phyloP scores from a whole-genome alignment of 1,140 invertebrate genomes.

The Stegodyphus dumicola region DNA sequence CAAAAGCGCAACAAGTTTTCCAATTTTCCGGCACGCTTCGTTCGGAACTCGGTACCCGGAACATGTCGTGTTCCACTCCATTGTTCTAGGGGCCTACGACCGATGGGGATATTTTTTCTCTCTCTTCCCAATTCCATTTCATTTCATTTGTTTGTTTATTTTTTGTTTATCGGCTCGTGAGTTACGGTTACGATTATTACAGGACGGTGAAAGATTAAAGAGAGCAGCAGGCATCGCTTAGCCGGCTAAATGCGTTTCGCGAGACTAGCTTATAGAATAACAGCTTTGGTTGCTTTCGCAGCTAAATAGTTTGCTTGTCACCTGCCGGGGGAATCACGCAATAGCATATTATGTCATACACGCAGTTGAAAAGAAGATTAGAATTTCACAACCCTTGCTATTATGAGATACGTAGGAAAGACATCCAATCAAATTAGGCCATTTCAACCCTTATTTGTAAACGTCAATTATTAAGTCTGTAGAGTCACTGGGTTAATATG shows the following conservation, averaged over 20 bases:
- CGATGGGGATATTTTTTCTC: conserved; percentile 1
- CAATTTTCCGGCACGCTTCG: conserved; percentile 53
- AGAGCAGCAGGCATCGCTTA: neutral
- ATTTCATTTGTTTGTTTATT: conserved; percentile 24
- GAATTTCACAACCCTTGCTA: no score
- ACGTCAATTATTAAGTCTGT: no score
- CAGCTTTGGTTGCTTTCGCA: neutral
- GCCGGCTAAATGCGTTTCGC: neutral
- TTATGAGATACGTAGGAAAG: no score
- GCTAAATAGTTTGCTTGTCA: neutral
- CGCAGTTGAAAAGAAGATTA: no score
- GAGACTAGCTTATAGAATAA: neutral
- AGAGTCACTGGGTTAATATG: no score
- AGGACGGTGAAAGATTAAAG: conserved; percentile 29
- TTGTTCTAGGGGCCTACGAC: conserved; percentile 53
- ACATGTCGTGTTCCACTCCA: conserved; percentile 46
- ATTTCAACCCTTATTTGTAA: no score
- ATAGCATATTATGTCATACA: no score
- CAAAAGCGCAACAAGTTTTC: conserved; percentile 52
- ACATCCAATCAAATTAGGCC: no score
- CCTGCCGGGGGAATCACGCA: neutral
- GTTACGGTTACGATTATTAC: conserved; percentile 55
- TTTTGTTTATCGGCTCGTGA: conserved; percentile 26
- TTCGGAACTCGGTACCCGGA: conserved; percentile 18
- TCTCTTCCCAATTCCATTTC: conserved; percentile 3